These are phyloP conservation scores for Corydoras maculifer DNA, from an alignment of 2,113 vertebrate genomes.

Conservation along the genomic window DNA sequence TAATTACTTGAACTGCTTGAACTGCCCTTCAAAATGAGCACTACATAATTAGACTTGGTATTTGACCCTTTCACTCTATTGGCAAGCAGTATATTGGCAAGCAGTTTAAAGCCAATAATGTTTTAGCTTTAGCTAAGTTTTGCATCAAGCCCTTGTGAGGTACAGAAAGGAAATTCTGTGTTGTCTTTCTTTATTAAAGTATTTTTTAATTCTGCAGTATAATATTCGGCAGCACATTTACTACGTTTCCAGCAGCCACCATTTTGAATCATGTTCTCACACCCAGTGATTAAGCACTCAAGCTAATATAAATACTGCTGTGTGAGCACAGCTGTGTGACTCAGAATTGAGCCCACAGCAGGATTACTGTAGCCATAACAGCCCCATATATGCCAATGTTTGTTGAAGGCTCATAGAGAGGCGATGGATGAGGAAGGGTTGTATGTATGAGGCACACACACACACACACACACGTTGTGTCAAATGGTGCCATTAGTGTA, in stretches of 20 bases:
- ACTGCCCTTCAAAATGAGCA: too few species aligned
- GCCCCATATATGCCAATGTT: constrained; percentile 65
- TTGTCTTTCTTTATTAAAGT: too few species aligned
- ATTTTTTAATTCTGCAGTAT: too few species aligned
- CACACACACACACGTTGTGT: constrained; percentile 5
- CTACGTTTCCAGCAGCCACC: not conserved
- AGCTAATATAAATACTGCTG: not conserved
- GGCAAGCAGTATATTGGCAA: too few species aligned
- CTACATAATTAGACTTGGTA: too few species aligned
- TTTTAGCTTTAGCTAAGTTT: too few species aligned
- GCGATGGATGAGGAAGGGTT: constrained; percentile 46
- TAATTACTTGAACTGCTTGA: too few species aligned
- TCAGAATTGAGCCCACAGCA: constrained; percentile 1
- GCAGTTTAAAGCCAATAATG: too few species aligned
- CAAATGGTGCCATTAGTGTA: constrained; percentile 17
- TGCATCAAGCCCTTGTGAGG: too few species aligned
- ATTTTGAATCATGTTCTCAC: constrained; percentile 5
- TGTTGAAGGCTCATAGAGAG: constrained; percentile 49
- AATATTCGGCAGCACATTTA: too few species aligned
- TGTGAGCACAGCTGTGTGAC: constrained; percentile 15
- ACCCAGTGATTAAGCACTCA: constrained; percentile 8
- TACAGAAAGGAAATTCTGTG: too few species aligned
- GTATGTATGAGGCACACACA: constrained; percentile 39
- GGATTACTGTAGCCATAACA: constrained; percentile 15
- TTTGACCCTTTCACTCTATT: too few species aligned